Evolutionary conservation across 2,797 vertebrate genomes (phyloP).

Genomic region (Leuciscus waleckii): DNA sequence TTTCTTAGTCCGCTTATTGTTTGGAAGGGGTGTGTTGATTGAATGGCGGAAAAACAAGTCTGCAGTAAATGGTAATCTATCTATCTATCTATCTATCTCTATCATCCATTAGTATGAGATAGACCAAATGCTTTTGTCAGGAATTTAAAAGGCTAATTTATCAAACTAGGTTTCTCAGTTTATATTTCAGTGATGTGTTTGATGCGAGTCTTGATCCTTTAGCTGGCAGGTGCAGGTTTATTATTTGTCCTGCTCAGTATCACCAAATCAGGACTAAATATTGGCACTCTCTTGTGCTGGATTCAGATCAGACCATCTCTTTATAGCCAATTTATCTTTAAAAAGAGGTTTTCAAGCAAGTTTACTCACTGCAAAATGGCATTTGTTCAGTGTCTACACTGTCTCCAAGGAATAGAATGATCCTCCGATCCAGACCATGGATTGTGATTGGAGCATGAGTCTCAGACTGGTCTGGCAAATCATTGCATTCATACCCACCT

Average conservation of each 20-base stretch:
- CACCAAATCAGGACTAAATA: constrained; percentile 51
- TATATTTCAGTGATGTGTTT: background rate
- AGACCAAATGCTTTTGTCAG: background rate
- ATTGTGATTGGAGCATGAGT: constrained; percentile 51
- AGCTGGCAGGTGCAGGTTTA: constrained; percentile 48
- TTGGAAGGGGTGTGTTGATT: too few species aligned
- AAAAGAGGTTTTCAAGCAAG: constrained; percentile 6
- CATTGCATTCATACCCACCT: constrained; percentile 50
- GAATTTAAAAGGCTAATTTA: constrained; percentile 2
- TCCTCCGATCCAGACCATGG: constrained; percentile 22
- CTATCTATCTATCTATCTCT: too few species aligned
- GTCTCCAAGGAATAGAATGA: constrained; percentile 9
- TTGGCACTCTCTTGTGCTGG: constrained; percentile 35
- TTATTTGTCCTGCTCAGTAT: constrained; percentile 58
- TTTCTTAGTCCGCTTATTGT: background rate
- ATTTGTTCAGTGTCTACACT: background rate
- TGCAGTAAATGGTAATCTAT: too few species aligned
- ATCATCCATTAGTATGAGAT: background rate
- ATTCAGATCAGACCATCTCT: constrained; percentile 14
- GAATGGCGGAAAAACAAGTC: too few species aligned
- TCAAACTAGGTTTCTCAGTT: background rate
- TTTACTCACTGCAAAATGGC: constrained; percentile 2
- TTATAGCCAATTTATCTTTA: constrained; percentile 25
- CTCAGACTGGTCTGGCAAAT: constrained; percentile 51
- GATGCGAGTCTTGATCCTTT: background rate